Percentiles rank a stretch among this genome's conserved stretches.
Evolutionary conservation across 2,113 vertebrate species (phyloP).

Genomic region (Bufo gargarizans): DNA sequence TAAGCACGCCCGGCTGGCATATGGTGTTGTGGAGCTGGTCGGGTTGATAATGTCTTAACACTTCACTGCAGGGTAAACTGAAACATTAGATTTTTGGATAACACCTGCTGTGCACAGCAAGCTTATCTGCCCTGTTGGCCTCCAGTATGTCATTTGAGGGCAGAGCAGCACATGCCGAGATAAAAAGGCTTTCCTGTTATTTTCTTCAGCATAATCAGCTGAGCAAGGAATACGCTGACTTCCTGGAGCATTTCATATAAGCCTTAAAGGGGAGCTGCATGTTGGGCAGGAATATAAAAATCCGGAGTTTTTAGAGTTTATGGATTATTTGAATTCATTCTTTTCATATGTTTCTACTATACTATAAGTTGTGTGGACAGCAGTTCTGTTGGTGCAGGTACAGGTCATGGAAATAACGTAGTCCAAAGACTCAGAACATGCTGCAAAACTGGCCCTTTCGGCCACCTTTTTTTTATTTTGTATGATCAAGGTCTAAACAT

Average conservation of each 20-base stretch:
- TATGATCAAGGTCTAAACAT: too few relatives aligned
- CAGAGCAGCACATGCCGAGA: neutral
- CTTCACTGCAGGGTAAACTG: neutral
- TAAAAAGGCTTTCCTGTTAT: slow-evolving; percentile 21
- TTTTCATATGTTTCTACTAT: too few relatives aligned
- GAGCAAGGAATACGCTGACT: neutral
- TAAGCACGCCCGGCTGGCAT: neutral
- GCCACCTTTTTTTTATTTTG: too few relatives aligned
- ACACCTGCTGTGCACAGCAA: neutral
- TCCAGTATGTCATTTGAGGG: neutral
- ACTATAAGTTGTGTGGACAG: too few relatives aligned
- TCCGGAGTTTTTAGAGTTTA: too few relatives aligned
- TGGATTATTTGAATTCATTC: too few relatives aligned
- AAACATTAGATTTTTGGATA: neutral
- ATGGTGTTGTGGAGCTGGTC: neutral
- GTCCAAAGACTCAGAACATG: too few relatives aligned
- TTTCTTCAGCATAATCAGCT: neutral
- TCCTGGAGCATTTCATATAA: neutral
- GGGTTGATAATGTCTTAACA: neutral
- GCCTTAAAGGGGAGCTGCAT: neutral
- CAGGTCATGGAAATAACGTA: too few relatives aligned
- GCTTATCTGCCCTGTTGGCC: neutral
- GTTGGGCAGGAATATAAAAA: too few relatives aligned
- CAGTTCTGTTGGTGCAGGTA: too few relatives aligned
- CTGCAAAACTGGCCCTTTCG: too few relatives aligned